A percentile compares a stretch with the other conserved stretches of the same genome.
Evolutionary conservation across 2,888 invertebrate genomes (phyloP).

Genomic region (Nowickia ferox): DNA sequence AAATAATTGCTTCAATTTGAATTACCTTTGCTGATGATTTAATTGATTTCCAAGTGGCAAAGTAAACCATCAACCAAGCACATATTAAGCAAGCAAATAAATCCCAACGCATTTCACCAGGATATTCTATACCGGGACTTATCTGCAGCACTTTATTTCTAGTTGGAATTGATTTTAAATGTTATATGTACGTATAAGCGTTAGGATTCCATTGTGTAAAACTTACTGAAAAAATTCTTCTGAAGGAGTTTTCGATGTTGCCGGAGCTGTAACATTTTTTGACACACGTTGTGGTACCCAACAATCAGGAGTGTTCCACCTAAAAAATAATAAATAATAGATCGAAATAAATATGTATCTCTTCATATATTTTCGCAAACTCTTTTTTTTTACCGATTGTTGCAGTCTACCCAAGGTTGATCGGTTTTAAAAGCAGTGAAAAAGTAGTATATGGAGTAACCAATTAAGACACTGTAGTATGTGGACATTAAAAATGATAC

Average conservation of each 20-base stretch:
- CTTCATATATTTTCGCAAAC: neutral
- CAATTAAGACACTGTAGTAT: conserved; percentile 97
- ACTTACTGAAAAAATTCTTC: conserved; percentile 96
- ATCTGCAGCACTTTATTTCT: conserved; percentile 94
- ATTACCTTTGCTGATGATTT: conserved; percentile 92
- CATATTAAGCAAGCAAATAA: conserved; percentile 93
- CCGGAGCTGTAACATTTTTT: conserved; percentile 87
- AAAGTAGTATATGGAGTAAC: conserved; percentile 96
- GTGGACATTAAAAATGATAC: conserved; percentile 97
- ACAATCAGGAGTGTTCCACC: conserved; percentile 91
- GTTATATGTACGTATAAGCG: neutral
- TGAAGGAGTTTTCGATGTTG: conserved; percentile 91
- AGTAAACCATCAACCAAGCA: conserved; percentile 97
- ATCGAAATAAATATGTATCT: neutral
- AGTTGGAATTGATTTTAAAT: neutral
- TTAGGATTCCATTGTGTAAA: neutral
- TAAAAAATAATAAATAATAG: conserved; percentile 59
- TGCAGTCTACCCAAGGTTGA: conserved; percentile 95
- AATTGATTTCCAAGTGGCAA: conserved; percentile 98
- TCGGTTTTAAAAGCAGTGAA: conserved; percentile 94
- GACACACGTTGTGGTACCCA: conserved; percentile 88
- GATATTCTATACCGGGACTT: conserved; percentile 91
- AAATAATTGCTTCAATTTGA: neutral
- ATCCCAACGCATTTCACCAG: conserved; percentile 93
- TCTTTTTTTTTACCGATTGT: conserved; percentile 85